Base-by-base conservation (phyloP, 1,140 invertebrate species). In the Psilanteris sp. region DNA sequence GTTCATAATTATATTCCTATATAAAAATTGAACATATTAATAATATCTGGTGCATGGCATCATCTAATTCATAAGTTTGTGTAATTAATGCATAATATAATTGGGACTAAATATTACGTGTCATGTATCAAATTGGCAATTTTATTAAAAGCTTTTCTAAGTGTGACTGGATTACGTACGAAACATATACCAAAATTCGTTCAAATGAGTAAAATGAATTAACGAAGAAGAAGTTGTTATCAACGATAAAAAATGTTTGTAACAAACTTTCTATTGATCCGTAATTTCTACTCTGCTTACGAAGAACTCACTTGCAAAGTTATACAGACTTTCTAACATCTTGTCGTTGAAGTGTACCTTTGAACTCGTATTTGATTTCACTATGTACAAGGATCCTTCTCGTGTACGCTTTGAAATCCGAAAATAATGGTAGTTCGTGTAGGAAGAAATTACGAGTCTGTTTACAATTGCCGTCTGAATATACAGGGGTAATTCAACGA, bases 401-500 rank as follows among this genome's bases (percentile, higher is more conserved):
- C 22, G 15, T 27, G 43, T 55, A 34, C 20, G 24, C 43, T 64
- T 64, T 64, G 50, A 64, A 48, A 44, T 72, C 50, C 32, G 27
- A 55, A 64, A 64, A 73, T 64, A 64, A 26, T 48, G 10, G 41
- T 57, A 55, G 41, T 54, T 32, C 4, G 18, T 26, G 43, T 43
- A 50, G 34, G 36, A 74, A 74, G 61, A 67, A 74, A 74, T 67
- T 61, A 67, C 61, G 37, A 54, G 46, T 50, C 36, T 67, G 61
- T 73, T 73, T 73, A 66, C 70, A 57, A 54, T 54, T 37, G 32
- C 13, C 41, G 68, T 43, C 68, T 31, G 39, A 74, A 46, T 54
- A 36, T 61, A 54, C n/a, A n/a, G n/a, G n/a, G n/a, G n/a, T n/a
- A n/a, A n/a, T n/a, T n/a, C n/a, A n/a, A n/a, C n/a, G n/a, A n/a